Evolutionary conservation across 1,140 invertebrate genomes (phyloP), one percentile per base, ranked within the genome.

Genomic region (Wasmannia auropunctata): DNA sequence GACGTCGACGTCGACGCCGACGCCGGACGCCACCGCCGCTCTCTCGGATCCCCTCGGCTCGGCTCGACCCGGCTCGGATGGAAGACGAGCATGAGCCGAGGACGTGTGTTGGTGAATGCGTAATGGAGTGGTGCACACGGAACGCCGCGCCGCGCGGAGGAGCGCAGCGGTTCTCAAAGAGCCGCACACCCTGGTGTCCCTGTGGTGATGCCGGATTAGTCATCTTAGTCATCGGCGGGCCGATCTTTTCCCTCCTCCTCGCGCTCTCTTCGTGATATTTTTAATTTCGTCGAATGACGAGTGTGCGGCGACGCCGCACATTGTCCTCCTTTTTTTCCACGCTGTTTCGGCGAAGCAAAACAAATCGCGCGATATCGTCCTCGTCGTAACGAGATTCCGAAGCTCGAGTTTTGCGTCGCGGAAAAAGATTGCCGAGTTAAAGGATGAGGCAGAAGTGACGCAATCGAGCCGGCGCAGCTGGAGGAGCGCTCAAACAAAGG

Each of bases 1-100:
- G 88, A 43, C 60, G 88, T 80, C 56, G 91, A 91, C 43, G 90
- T 79, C 37, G 93, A 86, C 37, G 91, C 69, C 58, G 86, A 72
- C 67, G 79, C 85, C 58, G 92, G 85, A 72, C 67, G 79, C 85
- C 58, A 91, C 85, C 80, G 89, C 85, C 67, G 63, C 49, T 49
- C 46, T 14, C 62, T 88, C 87, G 88, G 63, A 25, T 65, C 25
- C 34, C 34, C 56, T 87, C 88, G 77, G 80, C 60, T 72, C 37
- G 19, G 37, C 49, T 80, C 86, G 80, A 37, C 83, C 58, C 81
- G 83, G 11, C 22, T 85, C 86, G 86, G 28, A 49, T 77, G 60
- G 83, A 67, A 67, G 63, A 37, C 76, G n/a, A n/a, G 54, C 80
- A n/a, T n/a, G n/a, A n/a, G 65, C 37, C 79, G 72, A 40, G 51